Evolutionary conservation across 2,888 invertebrate genomes (phyloP), one percentile per base, ranked within the genome.

Genomic region (Troilus luridus): DNA sequence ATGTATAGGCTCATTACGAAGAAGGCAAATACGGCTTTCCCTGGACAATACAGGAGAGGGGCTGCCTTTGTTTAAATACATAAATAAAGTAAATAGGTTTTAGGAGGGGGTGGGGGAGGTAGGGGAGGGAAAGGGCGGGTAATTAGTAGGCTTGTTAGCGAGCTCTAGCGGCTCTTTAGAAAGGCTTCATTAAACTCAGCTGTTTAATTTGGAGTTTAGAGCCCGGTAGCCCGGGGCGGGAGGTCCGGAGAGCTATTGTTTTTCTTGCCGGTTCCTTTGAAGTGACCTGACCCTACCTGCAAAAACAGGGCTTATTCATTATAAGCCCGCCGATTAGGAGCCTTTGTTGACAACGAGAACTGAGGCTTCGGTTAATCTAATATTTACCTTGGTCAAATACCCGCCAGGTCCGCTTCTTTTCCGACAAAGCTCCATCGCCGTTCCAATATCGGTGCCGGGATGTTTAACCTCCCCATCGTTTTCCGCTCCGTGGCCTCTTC

Each of bases 1-100:
- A 54, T 85, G 85, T 77, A 85, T 58, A 56, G 85, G 85, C 85
- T 88, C 64, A 60, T 88, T 88, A 88, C 58, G 88, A 88, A 88
- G 60, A 24, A 88, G 64, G 41, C 88, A 59, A 88, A 88, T 64
- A 88, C 60, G 88, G 64, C 88, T 64, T 62, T 41, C 60, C 19
- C 27, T 88, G 88, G 88, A 88, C 85, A 85, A 85, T 85, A 85
- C 85, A 58, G 85, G 56, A n/a, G 67, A 64, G 54, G 21, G 27
- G 41, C 64, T 89, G 72, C 90, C 77, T 90, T 90, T 90, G 92
- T 91, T 91, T 89, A 92, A 92, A 92, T 92, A 91, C 91, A 92
- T 92, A 92, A 92, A 92, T 92, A 92, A 92, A 91, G 92, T 91
- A 92, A 92, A 92, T 92, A 92, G 91, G 92, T 92, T 92, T 91